Base-by-base conservation (phyloP, 37 sponge, comb jelly and placozoan genomes). In the Diacarnus erythraeanus region DNA sequence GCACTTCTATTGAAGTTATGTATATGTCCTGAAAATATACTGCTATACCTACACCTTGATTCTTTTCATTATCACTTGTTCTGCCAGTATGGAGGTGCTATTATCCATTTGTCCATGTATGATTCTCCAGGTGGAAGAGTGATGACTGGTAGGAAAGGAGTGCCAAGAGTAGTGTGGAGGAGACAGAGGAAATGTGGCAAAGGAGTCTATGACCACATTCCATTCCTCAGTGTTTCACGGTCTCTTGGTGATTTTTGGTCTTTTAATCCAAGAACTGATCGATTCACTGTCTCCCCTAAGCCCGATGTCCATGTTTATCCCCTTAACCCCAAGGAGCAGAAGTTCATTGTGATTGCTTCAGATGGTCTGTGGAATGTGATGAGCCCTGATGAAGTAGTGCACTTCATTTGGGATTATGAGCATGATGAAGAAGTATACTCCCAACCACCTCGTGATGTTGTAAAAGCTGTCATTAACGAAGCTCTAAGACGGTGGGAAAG, bases 181-280 rank as follows among this genome's bases (percentile, higher is more conserved):
- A 67, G 97, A 63, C 56, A 76, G 43, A 51, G 92, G 8, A 73
- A 54, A 17, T 34, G 31, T 10, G 29, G 25, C 4, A 72, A 64
- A 12, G 71, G 71, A 34, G 84, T 72, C 42, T 82, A 70, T 17
- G 93, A 92, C 64, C 60, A 38, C 57, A 91, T 97, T 0, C 98
- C 98, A 3, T 97, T 97, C 66, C 91, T 97, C 1, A 89, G 93
- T 78, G 95, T 97, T 2, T 80, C 98, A 3, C 90, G 98, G 0
- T 85, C 93, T 0, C 87, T 97, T 22, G 98, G 98, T 20, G 95
- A 97, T 75, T 86, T 94, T 75, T 97, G 98, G 98, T 94, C 94
- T 31, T 94, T 72, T 70, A 84, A 75, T 31, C 78, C 75, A 23
- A 79, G 80, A 35, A 86, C 72, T 37, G 69, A 83, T 59, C 42